Conservation (phyloP, 2,888 invertebrate species). For the Sphecodes monilicornis region DNA sequence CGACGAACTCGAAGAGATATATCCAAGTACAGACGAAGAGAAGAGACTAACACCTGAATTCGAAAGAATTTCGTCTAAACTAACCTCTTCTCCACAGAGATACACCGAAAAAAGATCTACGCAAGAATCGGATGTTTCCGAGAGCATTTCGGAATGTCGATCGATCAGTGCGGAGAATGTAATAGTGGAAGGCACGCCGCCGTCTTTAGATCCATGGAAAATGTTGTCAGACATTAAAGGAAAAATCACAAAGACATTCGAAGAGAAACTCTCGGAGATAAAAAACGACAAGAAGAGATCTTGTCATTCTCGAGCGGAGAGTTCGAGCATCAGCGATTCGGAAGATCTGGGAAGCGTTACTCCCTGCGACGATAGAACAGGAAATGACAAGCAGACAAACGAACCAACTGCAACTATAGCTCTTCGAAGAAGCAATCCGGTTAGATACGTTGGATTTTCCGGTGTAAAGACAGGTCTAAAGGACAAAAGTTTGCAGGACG, state of each 20-base stretch:
- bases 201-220: conserved; percentile 89
- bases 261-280: conserved; percentile 90
- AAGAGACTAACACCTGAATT: conserved; percentile 85
- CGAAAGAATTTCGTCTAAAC: conserved; percentile 78
- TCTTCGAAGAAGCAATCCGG: conserved; percentile 68
- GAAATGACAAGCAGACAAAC: conserved; percentile 74
- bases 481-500: conserved; percentile 78
- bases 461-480: conserved; percentile 82
- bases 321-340: conserved; percentile 89
- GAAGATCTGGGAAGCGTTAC: conserved; percentile 84
- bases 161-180: conserved; percentile 87
- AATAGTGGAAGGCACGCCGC: conserved; percentile 83
- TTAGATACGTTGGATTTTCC: conserved; percentile 84
- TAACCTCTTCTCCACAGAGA: conserved; percentile 79
- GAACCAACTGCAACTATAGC: conserved; percentile 48
- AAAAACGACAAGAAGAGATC: conserved; percentile 86
- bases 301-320: conserved; percentile 86
- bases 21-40: conserved; percentile 87
- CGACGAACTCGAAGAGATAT: conserved; percentile 90
- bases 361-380: conserved; percentile 76
- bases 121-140: conserved; percentile 77
- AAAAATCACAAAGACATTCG: conserved; percentile 91
- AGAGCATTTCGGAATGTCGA: conserved; percentile 83
- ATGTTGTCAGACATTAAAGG: conserved; percentile 90
- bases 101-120: conserved; percentile 85